These are phyloP conservation scores for Willowsia nigromaculata DNA, from an alignment of 2,888 invertebrate species.

Conservation along the genomic window DNA sequence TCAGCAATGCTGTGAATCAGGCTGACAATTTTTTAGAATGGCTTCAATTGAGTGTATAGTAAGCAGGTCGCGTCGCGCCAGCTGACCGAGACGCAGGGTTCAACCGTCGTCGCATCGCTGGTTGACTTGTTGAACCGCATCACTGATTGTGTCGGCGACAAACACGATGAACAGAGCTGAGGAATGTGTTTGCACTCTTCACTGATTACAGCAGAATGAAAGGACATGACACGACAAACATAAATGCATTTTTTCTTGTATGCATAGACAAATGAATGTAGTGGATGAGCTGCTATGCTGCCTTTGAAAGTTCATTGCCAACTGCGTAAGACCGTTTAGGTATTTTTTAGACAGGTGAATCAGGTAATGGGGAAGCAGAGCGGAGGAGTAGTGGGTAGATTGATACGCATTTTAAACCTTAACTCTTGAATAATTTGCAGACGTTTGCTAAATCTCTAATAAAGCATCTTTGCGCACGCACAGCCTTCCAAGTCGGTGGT, in stretches of 20 bases:
- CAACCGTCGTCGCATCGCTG: constrained; percentile 15
- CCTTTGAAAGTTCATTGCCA: neutral
- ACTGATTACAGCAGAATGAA: neutral
- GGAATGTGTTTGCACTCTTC: neutral
- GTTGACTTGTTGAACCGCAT: neutral
- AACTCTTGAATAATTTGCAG: no score
- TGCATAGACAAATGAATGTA: no score
- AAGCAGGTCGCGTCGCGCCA: constrained; percentile 49
- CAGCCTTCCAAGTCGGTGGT: neutral
- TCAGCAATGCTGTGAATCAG: neutral
- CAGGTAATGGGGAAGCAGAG: no score
- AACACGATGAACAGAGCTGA: no score
- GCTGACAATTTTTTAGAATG: neutral
- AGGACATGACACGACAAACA: neutral
- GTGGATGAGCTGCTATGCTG: neutral
- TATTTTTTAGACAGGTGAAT: no score
- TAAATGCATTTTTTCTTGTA: no score
- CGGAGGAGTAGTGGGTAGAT: no score
- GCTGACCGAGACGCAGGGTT: constrained; percentile 62
- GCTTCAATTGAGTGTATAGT: neutral
- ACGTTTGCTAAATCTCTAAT: neutral
- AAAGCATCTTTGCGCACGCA: neutral
- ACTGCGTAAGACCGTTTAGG: no score
- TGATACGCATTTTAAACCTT: no score
- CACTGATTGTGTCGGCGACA: neutral